A percentile compares a stretch with the other conserved stretches of the same genome.
Evolutionary conservation across 1,140 invertebrate genomes (phyloP).

Genomic region (Thaumetopoea pityocampa): DNA sequence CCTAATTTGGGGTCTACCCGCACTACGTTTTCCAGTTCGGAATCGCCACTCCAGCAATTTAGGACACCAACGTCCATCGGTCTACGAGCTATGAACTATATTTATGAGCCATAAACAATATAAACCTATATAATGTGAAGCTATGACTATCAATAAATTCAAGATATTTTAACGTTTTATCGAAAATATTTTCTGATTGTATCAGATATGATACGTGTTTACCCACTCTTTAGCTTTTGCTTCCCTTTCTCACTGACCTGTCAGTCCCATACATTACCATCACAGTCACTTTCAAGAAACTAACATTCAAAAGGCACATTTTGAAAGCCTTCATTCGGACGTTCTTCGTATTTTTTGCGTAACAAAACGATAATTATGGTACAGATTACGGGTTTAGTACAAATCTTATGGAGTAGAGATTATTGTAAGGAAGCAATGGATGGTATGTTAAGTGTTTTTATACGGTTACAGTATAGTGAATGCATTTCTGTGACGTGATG

Average conservation of each 20-base stretch:
- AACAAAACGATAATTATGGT: neutral
- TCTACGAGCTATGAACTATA: too few species aligned
- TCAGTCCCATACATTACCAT: conserved; percentile 16
- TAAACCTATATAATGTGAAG: too few species aligned
- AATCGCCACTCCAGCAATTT: too few species aligned
- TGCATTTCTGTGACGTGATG: conserved; percentile 47
- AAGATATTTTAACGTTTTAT: too few species aligned
- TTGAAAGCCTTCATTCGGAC: conserved; percentile 15
- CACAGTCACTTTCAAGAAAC: conserved; percentile 14
- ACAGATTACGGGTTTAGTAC: conserved; percentile 25
- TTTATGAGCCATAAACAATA: too few species aligned
- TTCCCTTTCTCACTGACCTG: conserved; percentile 11
- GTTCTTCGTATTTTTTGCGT: neutral
- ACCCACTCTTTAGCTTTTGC: too few species aligned
- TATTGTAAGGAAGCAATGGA: conserved; percentile 26
- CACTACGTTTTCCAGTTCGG: too few species aligned
- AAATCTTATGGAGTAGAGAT: neutral
- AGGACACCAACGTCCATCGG: too few species aligned
- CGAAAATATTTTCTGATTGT: too few species aligned
- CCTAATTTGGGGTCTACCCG: too few species aligned
- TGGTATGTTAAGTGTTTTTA: conserved; percentile 9
- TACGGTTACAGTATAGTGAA: conserved; percentile 32
- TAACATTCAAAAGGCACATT: conserved; percentile 20
- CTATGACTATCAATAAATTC: too few species aligned
- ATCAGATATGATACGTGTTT: too few species aligned